Conservation (phyloP, 2,113 vertebrate species). For the rabbit (Oryctolagus cuniculus) region DNA sequence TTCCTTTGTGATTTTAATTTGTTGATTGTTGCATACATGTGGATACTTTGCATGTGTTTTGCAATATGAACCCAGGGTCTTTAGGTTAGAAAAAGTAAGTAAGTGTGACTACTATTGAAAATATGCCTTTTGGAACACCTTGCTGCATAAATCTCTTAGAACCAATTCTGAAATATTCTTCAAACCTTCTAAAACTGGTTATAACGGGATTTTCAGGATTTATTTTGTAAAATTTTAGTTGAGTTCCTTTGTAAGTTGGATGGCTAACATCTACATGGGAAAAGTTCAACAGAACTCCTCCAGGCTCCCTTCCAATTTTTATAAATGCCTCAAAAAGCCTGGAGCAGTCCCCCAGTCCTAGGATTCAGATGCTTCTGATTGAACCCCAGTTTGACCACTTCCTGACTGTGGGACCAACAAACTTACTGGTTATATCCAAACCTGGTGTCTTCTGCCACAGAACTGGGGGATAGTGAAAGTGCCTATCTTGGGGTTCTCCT, state of each 20-base stretch:
- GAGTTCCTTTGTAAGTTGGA: constrained; percentile 9
- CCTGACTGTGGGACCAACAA: background rate
- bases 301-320: background rate
- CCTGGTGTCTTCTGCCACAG: background rate
- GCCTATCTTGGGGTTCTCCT: background rate
- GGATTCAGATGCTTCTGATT: background rate
- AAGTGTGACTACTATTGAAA: constrained; percentile 64
- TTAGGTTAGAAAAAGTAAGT: constrained; percentile 51
- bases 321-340: constrained; percentile 27
- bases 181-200: constrained; percentile 45
- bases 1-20: constrained; percentile 58
- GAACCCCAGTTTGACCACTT: background rate
- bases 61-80: constrained; percentile 33
- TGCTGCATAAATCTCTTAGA: constrained; percentile 35
- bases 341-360: background rate
- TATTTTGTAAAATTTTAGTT: constrained; percentile 53
- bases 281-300: background rate
- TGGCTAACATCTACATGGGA: background rate
- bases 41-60: constrained; percentile 45
- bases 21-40: constrained; percentile 55
- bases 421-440: constrained; percentile 7
- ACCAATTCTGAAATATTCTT: constrained; percentile 51
- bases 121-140: background rate
- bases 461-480: constrained; percentile 20
- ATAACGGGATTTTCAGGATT: constrained; percentile 49